Evolutionary conservation across 2,888 invertebrate species (phyloP), one percentile per base, ranked within the genome.

Genomic region (Reticulitermes lucifugus): DNA sequence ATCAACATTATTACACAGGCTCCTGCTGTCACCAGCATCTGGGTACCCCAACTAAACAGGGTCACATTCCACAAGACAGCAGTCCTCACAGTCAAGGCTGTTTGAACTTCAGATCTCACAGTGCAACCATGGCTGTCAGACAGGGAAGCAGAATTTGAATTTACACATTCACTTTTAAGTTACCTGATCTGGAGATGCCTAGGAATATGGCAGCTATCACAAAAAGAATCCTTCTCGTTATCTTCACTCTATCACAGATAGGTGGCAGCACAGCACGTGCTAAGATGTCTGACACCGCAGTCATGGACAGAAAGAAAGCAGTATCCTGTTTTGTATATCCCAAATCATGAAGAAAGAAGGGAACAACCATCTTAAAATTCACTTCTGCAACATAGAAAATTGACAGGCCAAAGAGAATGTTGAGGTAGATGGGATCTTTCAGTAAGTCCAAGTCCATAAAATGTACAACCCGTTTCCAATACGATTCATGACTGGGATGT

Each of bases 251-350:
- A 89, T 96, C 96, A 89, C 95, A 96, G 88, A 96, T 93, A 25
- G 95, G 95, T 51, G 96, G 96, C 88, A 96, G 90, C 65, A 95
- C 92, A 88, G 96, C 91, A 87, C 96, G 93, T 43, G 96, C 95
- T 81, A 95, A 90, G 86, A 96, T 94, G 89, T 96, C 96, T 21
- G 95, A 94, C 51, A 95, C 93, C 14, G 96, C 96, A 59, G 95
- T 95, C 89, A 95, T 93, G 12, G 95, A 96, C 79, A 96, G 91
- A 89, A 95, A 96, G 89, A 94, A 94, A 81, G 96, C 96, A 41
- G 95, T 94, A 88, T 96, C 95, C 75, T 93, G 91, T 90, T 94
- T 94, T 86, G 93, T 92, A 89, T 89, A 88, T 85, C 90, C 90
- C 60, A 87, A 75, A 55, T 87, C 84, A 5, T 89, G 88, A 29